Conservation (phyloP, 2,113 vertebrate species). For the Macquaria ambigua region DNA sequence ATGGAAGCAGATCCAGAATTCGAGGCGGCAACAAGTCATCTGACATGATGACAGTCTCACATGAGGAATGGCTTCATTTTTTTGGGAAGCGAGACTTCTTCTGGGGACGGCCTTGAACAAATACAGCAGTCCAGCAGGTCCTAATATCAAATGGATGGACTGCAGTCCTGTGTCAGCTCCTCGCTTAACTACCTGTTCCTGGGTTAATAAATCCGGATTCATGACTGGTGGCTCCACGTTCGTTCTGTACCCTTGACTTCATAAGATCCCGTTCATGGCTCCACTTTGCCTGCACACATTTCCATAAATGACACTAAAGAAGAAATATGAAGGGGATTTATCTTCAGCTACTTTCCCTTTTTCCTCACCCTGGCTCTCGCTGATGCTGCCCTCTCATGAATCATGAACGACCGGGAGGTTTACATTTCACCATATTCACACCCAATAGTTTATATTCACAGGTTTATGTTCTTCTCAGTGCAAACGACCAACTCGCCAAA, state of each 20-base stretch:
- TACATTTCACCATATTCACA: constrained; percentile 35
- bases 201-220: constrained; percentile 78
- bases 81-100: constrained; percentile 46
- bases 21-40: constrained; percentile 41
- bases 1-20: constrained; percentile 28
- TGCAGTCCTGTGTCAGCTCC: constrained; percentile 52
- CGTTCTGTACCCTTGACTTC: constrained; percentile 77
- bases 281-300: constrained; percentile 74
- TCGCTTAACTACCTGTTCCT: constrained; percentile 64
- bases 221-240: constrained; percentile 49
- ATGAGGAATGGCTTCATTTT: constrained; percentile 67
- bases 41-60: constrained; percentile 6
- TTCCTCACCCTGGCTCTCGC: background rate
- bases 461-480: constrained; percentile 37
- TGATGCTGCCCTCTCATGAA: constrained; percentile 50
- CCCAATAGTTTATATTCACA: constrained; percentile 17
- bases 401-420: constrained; percentile 38
- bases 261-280: constrained; percentile 64
- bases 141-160: constrained; percentile 44
- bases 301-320: constrained; percentile 82
- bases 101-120: constrained; percentile 64
- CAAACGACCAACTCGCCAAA: constrained; percentile 36
- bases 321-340: constrained; percentile 72
- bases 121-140: constrained; percentile 37
- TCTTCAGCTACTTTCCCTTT: constrained; percentile 18